A percentile compares a stretch with the other conserved stretches of the same genome.
phyloP scores from a whole-genome alignment of 2,113 vertebrate species.

The Perca flavescens region DNA sequence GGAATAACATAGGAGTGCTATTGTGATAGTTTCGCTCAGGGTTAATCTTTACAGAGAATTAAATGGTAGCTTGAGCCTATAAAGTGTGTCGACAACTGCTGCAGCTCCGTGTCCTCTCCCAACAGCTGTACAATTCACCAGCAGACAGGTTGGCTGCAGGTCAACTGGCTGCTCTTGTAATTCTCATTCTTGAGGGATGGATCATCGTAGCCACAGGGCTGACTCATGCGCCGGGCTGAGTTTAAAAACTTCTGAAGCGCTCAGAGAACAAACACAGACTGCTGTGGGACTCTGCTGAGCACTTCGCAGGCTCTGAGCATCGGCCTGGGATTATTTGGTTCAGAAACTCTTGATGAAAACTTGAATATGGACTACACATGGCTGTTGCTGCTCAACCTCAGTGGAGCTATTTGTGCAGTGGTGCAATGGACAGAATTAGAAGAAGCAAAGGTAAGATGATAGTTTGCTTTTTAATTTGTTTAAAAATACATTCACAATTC shows the following conservation, averaged over 20 bases:
- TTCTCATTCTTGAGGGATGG: conserved; percentile 79
- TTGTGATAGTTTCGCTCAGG: not conserved
- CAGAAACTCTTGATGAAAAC: conserved; percentile 3
- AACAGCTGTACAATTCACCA: conserved; percentile 59
- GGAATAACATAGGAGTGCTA: not conserved
- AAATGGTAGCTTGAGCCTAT: not conserved
- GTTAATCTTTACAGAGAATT: not conserved
- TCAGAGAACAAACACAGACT: conserved; percentile 57
- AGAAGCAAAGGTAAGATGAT: conserved; percentile 80
- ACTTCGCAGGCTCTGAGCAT: conserved; percentile 15
- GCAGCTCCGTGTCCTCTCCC: not conserved
- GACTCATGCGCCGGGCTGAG: conserved; percentile 69
- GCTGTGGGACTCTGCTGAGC: conserved; percentile 36
- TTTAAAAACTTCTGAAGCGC: conserved; percentile 69
- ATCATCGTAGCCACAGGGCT: conserved; percentile 72
- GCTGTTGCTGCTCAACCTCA: conserved; percentile 54
- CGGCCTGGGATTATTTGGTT: conserved; percentile 8
- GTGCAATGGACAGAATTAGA: conserved; percentile 73
- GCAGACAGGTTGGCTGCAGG: conserved; percentile 47
- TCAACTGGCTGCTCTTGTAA: conserved; percentile 60
- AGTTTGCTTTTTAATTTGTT: not conserved
- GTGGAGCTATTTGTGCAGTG: conserved; percentile 56
- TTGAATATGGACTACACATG: conserved; percentile 62
- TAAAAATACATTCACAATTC: not conserved
- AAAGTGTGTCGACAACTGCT: not conserved